Evolutionary conservation across 2,888 invertebrate species (phyloP), one percentile per base, ranked within the genome.

Genomic region (Hemaris fuciformis): DNA sequence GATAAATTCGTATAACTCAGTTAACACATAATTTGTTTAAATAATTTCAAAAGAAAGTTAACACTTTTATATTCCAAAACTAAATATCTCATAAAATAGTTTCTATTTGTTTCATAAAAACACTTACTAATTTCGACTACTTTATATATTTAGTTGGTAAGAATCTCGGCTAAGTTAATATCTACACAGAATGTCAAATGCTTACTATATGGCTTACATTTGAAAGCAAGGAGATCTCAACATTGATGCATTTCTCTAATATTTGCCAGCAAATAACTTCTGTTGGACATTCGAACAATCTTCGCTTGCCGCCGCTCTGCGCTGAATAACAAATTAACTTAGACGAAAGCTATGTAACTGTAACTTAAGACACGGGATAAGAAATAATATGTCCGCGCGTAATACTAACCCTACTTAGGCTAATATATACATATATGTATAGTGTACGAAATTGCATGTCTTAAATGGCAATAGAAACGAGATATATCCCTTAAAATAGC

Each of bases 201-300:
- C 53, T 31, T 31, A 53, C 31, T 53, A 27, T 31, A 53, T 27
- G 31, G 15, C 31, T 18, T 53, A 62, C 64, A 56, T 61, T 60
- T 60, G 18, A 72, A 69, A 66, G 48, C 15, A n/a, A n/a, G 15
- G 27, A 18, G 27, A 31, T 18, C 53, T 31, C 27, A 3, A 18
- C 23, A 38, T 38, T 38, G n/a, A 57, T 41, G 15, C 23, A 15
- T 57, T 57, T 57, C 22, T 41, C 10, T 38, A 57, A 41, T 53
- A 53, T 31, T 53, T 31, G 31, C 53, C 31, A 31, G 18, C 53
- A 53, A 53, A 31, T 46, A n/a, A 31, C 53, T 53, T 15, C 15
- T 18, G 53, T 15, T 4, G 18, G 18, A 31, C 7, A 4, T 20
- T 53, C 27, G n/a, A 48, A 53, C 48, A 27, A 27, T 53, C 48